Base-by-base conservation (phyloP, 2,113 vertebrate genomes). In the Eurystomus gularis region DNA sequence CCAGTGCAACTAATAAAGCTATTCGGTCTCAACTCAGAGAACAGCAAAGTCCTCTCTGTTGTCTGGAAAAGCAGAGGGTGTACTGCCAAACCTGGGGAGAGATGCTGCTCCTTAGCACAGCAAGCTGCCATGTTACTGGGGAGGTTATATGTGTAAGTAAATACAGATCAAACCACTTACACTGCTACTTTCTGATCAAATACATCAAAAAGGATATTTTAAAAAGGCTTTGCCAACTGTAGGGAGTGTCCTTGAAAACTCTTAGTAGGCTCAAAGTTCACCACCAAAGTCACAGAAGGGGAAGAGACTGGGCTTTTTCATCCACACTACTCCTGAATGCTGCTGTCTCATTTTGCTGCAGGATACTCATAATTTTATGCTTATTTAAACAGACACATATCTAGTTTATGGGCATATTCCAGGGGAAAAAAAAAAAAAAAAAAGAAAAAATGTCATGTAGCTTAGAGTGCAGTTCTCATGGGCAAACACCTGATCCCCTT, bases 401-500 rank as follows among this genome's bases (percentile, higher is more conserved):
- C 94, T 96, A 94, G 97, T 98, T 97, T 96, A 95, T 95, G 97
- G 98, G 97, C 97, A 98, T 97, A 96, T 97, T 98, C 94, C 79
- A 92, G 96, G 88, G 61, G 49, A 75, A 37, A 35, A 66, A 88
- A 39, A 49, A 46, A 70, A 46, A 70, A 89, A 39, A 4, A 18
- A 18, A 39, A 82, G 49, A 81, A 85, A 96, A 90, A 58, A 68
- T 87, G 37, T 90, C 94, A 39, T 69, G 85, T 97, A 96, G 97
- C 98, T 98, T 78, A 64, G 84, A 97, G 98, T 96, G 71, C 55
- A 95, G 82, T 95, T 98, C 98, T 97, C 94, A 94, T 96, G 98
- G 98, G 98, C 98, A 98, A 98, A 98, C 98, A 98, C 98, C 98
- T 98, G 98, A 98, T 98, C 97, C 98, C 98, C 93, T 97, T 98